Conservation (phyloP, 2,797 vertebrate species). For the Lagocephalus sceleratus region DNA sequence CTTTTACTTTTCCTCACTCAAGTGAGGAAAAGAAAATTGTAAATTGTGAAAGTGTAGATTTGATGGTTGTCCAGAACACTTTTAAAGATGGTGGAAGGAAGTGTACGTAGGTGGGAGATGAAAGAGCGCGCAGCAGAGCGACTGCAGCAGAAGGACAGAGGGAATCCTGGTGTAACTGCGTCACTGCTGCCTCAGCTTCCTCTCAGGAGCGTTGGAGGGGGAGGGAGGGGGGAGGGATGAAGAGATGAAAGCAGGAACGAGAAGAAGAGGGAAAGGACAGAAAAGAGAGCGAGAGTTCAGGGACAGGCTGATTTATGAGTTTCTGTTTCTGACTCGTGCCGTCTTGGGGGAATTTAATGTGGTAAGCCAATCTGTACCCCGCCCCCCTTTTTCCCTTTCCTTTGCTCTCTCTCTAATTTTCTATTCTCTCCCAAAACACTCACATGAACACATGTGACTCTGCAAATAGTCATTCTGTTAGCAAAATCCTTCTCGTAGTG, state of each 20-base stretch:
- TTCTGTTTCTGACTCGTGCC: conserved; percentile 63
- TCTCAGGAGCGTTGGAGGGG: conserved; percentile 42
- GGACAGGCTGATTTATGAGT: conserved; percentile 73
- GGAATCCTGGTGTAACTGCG: conserved; percentile 73
- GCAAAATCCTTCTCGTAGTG: conserved; percentile 44
- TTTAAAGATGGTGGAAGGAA: conserved; percentile 24
- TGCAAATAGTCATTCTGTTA: conserved; percentile 42
- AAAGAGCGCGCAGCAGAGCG: conserved; percentile 27
- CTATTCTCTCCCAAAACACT: too few species aligned
- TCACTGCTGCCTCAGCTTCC: conserved; percentile 62
- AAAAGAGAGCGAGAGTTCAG: conserved; percentile 47
- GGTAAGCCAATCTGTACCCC: conserved; percentile 48
- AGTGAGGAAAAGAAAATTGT: too few species aligned
- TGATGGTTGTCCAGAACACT: conserved; percentile 7
- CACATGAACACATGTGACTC: conserved; percentile 8
- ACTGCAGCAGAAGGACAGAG: conserved; percentile 40
- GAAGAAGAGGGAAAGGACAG: conserved; percentile 36
- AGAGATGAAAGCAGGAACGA: conserved; percentile 54
- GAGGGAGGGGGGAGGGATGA: conserved; percentile 39
- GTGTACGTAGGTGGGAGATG: conserved; percentile 31
- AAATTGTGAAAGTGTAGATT: too few species aligned
- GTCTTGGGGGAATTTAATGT: conserved; percentile 52
- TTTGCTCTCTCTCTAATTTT: too few species aligned
- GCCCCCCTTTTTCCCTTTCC: neutral
- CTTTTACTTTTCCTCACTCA: too few species aligned